Percentiles rank a stretch among this genome's conserved stretches.
Conservation (phyloP, 2,113 vertebrate species). For the Pterocles gutturalis region DNA sequence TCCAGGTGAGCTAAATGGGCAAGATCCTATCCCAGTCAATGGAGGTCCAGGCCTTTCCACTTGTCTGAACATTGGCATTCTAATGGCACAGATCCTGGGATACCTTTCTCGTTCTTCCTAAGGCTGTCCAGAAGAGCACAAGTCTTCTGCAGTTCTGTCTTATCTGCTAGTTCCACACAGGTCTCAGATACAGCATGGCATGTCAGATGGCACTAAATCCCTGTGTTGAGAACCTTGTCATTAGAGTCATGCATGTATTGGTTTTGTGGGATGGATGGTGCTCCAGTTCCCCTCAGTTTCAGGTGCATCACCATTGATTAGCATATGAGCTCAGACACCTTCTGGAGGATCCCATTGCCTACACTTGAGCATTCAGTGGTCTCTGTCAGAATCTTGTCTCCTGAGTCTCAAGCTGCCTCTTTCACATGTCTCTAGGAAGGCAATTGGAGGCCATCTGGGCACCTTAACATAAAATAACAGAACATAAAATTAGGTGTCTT, state of each 20-base stretch:
- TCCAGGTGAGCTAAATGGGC: not conserved
- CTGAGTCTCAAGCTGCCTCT: not conserved
- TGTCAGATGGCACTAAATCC: not conserved
- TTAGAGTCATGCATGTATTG: not conserved
- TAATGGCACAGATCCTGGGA: not conserved
- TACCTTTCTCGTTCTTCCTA: not conserved
- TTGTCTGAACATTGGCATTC: not conserved
- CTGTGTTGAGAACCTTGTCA: not conserved
- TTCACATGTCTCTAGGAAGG: not conserved
- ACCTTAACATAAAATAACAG: not conserved
- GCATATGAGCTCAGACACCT: not conserved
- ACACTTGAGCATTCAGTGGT: not conserved
- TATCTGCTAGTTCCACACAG: not conserved
- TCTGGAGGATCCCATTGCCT: not conserved
- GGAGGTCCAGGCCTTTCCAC: not conserved
- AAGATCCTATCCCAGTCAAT: not conserved
- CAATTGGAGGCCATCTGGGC: not conserved
- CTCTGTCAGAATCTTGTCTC: not conserved
- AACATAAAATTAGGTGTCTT: not conserved
- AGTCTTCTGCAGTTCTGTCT: not conserved
- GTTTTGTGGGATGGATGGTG: not conserved
- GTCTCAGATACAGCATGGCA: not conserved
- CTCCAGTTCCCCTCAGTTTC: not conserved
- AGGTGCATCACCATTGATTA: not conserved
- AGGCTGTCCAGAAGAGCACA: not conserved